Conservation (phyloP, 2,797 vertebrate genomes). For the Tenualosa thibaudeaui region DNA sequence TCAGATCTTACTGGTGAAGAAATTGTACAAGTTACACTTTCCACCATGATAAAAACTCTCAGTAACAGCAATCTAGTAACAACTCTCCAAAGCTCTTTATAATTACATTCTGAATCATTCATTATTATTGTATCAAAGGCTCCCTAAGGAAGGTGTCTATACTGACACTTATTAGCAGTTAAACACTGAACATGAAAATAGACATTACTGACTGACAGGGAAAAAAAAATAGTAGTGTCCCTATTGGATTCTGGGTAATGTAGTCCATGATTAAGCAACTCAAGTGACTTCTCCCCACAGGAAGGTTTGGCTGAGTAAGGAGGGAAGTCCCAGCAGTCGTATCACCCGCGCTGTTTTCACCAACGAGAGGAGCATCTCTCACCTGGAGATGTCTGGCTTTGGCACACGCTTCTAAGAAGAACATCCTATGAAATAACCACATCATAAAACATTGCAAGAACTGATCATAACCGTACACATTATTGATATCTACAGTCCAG, state of each 20-base stretch:
- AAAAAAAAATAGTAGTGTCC: neutral
- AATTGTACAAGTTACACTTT: neutral
- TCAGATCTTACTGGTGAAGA: neutral
- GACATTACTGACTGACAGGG: neutral
- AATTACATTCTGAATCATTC: neutral
- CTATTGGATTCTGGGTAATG: neutral
- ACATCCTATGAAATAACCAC: neutral
- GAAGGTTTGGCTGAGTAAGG: conserved; percentile 88
- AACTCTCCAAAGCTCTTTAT: neutral
- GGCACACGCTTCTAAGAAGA: conserved; percentile 78
- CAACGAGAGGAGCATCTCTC: conserved; percentile 81
- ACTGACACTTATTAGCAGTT: neutral
- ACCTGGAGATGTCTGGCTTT: conserved; percentile 84
- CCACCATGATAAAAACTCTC: neutral
- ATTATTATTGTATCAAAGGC: neutral
- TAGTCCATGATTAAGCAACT: neutral
- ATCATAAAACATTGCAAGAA: neutral
- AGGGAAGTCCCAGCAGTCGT: conserved; percentile 85
- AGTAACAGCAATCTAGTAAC: neutral
- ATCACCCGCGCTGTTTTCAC: conserved; percentile 82
- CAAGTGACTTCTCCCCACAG: conserved; percentile 61
- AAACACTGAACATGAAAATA: neutral
- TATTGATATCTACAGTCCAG: neutral
- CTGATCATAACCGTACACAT: neutral
- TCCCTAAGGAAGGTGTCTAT: neutral